Evolutionary conservation across 2,888 invertebrate genomes (phyloP), one percentile per base, ranked within the genome.

Genomic region (Apomyelois bistriatella): DNA sequence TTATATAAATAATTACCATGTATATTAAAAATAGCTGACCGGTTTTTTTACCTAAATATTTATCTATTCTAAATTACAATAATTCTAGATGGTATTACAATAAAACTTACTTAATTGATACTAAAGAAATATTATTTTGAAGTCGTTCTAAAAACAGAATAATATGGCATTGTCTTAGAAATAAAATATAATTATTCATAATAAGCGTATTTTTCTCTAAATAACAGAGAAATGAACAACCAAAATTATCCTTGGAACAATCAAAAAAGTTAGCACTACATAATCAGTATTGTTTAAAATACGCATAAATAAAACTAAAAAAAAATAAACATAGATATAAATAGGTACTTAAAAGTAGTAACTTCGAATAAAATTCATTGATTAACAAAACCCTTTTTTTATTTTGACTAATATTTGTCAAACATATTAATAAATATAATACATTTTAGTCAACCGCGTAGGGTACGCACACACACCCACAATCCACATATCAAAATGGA

Each of bases 81-180:
- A n/a, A 8, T 9, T 15, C 30, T 28, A 9, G 13, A 43, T 22
- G 22, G 32, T 32, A 32, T 32, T 8, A 28, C 32, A 1, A 22
- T 22, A 22, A 30, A 43, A 13, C 13, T 13, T 32, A 46, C 46
- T 43, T n/a, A 16, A 1, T 32, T 13, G 32, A 13, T 46, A 46
- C 13, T 15, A 15, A 46, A 46, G 32, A 46, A 46, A 46, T 58
- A 53, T 10, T 16, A 32, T 46, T 35, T 46, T 32, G 32, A 32
- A 53, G 60, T 52, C 56, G 57, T 55, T 55, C 60, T 63, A 1
- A 62, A 54, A 51, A 60, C 63, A 61, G 52, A 52, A 48, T 60
- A 55, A 69, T 86, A 86, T 86, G 86, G 87, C 86, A 85, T 85
- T 84, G 72, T 68, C 68, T 68, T 77, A 74, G 69, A 72, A 72